Evolutionary conservation across 2,888 invertebrate species (phyloP).

Genomic region (Archips xylosteana): DNA sequence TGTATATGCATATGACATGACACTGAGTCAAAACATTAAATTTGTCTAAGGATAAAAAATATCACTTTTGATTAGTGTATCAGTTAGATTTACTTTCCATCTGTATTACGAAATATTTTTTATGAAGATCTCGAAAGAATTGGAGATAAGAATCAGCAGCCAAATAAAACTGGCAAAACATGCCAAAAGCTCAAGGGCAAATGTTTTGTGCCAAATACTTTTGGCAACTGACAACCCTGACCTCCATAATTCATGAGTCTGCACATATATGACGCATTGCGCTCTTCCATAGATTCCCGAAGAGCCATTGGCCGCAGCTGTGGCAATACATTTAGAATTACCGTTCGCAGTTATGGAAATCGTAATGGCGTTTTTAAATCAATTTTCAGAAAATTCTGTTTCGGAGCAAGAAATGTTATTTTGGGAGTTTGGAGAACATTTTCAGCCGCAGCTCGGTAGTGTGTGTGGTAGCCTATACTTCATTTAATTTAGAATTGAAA

Average conservation of each 20-base stretch:
- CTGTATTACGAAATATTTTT: too few relatives aligned
- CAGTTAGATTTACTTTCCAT: too few relatives aligned
- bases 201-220: conserved; percentile 14
- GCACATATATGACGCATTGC: conserved; percentile 71
- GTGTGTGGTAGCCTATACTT: too few relatives aligned
- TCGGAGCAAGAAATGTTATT: not conserved
- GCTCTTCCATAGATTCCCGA: conserved; percentile 74
- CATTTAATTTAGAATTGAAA: too few relatives aligned
- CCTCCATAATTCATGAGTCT: conserved; percentile 74
- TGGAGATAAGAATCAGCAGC: not conserved
- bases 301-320: conserved; percentile 65
- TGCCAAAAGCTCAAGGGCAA: conserved; percentile 19
- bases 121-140: not conserved
- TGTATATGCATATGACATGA: too few relatives aligned
- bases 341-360: conserved; percentile 60
- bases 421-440: not conserved
- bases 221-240: conserved; percentile 45
- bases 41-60: too few relatives aligned
- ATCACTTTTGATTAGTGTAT: too few relatives aligned
- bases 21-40: too few relatives aligned
- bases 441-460: too few relatives aligned
- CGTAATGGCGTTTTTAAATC: conserved; percentile 46
- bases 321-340: conserved; percentile 71
- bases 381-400: conserved; percentile 11
- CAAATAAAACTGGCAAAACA: not conserved